Percentiles rank a stretch among this genome's conserved stretches.
Evolutionary conservation across 2,888 invertebrate genomes (phyloP).

Genomic region (Trachelus stipa): DNA sequence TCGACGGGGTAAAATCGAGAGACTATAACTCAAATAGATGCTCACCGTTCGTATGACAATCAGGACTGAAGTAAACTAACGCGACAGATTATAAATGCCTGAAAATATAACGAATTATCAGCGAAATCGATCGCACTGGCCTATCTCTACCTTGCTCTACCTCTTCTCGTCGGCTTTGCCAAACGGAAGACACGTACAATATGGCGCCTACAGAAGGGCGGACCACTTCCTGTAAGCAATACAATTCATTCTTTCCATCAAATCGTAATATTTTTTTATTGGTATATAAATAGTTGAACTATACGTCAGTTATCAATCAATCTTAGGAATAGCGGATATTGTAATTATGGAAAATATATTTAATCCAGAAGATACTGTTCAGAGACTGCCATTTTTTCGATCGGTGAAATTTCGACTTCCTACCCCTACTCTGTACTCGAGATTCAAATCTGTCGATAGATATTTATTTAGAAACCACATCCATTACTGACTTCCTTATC

Average conservation of each 20-base stretch:
- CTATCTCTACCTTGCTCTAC: constrained; percentile 10
- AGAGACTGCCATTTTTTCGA: background rate
- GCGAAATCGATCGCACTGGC: constrained; percentile 6
- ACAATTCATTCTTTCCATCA: background rate
- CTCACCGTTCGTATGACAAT: background rate
- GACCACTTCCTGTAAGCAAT: constrained; percentile 44
- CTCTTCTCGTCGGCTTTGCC: constrained; percentile 27
- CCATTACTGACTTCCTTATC: background rate
- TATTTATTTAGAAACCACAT: background rate
- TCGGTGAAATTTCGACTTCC: background rate
- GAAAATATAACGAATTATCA: constrained; percentile 6
- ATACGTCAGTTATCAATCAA: background rate
- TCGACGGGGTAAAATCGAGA: background rate
- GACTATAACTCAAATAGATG: background rate
- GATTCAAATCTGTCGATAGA: background rate
- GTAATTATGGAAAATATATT: background rate
- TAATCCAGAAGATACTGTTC: background rate
- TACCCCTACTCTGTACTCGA: background rate
- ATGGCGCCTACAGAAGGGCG: constrained; percentile 50
- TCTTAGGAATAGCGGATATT: background rate
- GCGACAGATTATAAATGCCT: background rate
- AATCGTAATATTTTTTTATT: background rate
- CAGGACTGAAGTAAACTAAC: background rate
- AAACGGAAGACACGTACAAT: constrained; percentile 48
- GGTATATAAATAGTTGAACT: background rate